phyloP scores from a whole-genome alignment of 2,888 invertebrate species.

The Limenitis camilla region DNA sequence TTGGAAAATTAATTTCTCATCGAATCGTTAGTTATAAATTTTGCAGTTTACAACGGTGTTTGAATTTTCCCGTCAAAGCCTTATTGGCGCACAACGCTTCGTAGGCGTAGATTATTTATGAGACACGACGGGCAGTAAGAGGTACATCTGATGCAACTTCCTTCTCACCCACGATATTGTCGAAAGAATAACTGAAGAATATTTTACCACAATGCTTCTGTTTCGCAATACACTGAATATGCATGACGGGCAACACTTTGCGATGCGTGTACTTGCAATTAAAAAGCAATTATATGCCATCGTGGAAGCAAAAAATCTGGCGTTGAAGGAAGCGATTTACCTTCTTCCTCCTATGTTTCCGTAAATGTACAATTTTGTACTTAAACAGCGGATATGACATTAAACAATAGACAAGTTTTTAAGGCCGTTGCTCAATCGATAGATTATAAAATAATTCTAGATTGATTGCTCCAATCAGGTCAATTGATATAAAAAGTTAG shows the following conservation, averaged over 20 bases:
- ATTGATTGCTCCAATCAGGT: background rate
- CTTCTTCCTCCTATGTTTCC: conserved; percentile 25
- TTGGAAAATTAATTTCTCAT: background rate
- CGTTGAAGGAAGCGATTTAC: conserved; percentile 22
- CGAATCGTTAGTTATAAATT: conserved; percentile 11
- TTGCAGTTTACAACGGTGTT: conserved; percentile 13
- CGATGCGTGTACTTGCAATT: conserved; percentile 33
- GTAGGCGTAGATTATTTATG: conserved; percentile 22
- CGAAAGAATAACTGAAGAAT: conserved; percentile 29
- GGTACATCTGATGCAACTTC: conserved; percentile 55
- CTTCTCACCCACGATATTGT: conserved; percentile 47
- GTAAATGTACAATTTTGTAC: conserved; percentile 16
- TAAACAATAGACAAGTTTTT: conserved; percentile 12
- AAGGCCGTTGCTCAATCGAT: background rate
- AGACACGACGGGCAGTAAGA: conserved; percentile 13
- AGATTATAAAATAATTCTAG: background rate
- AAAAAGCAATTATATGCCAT: conserved; percentile 22
- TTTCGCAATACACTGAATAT: conserved; percentile 9
- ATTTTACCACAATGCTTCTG: conserved; percentile 6
- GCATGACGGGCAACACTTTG: conserved; percentile 12
- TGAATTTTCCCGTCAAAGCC: conserved; percentile 16
- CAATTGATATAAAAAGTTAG: too few species aligned
- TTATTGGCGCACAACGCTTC: conserved; percentile 11
- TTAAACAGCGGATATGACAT: conserved; percentile 20
- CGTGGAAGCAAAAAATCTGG: conserved; percentile 19